Base-by-base conservation (phyloP, 2,797 vertebrate genomes). In the Tangara arthus region DNA sequence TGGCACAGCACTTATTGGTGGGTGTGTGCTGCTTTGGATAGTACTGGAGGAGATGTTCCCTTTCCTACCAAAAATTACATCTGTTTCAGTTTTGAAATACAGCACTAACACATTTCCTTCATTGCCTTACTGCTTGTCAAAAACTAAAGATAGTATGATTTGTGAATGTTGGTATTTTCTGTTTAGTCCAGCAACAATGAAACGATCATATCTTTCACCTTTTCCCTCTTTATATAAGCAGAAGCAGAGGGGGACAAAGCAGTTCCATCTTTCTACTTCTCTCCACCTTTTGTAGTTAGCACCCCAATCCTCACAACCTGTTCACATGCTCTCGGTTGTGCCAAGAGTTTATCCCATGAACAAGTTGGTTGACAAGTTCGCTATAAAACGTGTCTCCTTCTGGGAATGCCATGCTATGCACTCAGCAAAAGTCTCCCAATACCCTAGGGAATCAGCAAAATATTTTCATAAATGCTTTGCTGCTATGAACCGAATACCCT, bases 381-480 rank as follows among this genome's bases (percentile, higher is more conserved):
- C 27, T 41, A 2, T 39, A 52, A 61, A 86, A 46, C 10, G 2
- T 65, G 15, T 85, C 35, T 85, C n/a, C 61, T 85, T 59, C 75
- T 75, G 53, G 72, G 92, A 93, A 97, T 47, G 95, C 93, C 69
- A 92, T 56, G 52, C 73, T 80, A n/a, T 16, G 8, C 61, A 66
- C 82, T 78, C 79, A 66, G 59, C 44, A 93, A 61, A 97, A 82
- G n/a, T 63, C 77, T 96, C 75, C 64, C 69, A 46, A 16, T 92
- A 91, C 96, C 96, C 97, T 97, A 97, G 81, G 68, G 0, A 97
- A 97, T 97, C 91, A 94, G 86, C 78, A 93, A 90, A 95, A 87
- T 96, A 93, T 97, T 97, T 96, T 87, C 90, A 95, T 86, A 96
- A 98, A 96, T 1, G 28, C 80, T 96, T 96, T 94, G 78, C 92